phyloP scores from a whole-genome alignment of 2,113 vertebrate genomes.

The Trematocara stigmaticum region DNA sequence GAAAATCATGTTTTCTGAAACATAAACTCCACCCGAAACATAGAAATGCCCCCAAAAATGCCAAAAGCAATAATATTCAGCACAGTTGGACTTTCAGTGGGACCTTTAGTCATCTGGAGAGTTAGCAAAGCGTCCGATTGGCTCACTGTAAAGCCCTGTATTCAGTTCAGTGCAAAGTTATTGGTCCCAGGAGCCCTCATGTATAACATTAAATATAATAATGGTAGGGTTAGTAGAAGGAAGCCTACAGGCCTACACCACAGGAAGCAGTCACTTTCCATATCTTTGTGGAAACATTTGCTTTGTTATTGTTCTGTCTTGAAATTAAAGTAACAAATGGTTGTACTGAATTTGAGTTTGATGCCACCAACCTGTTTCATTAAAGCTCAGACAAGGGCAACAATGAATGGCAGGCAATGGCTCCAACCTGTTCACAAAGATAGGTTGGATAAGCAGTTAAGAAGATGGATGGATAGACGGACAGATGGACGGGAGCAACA shows the following conservation, averaged over 20 bases:
- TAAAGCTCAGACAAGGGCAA: not conserved
- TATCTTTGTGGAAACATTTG: not conserved
- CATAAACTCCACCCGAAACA: slow-evolving; percentile 13
- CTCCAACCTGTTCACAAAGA: not conserved
- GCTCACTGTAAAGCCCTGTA: not conserved
- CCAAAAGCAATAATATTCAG: not conserved
- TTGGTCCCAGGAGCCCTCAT: not conserved
- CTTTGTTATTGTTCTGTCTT: not conserved
- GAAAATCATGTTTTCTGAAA: not conserved
- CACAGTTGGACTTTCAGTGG: not conserved
- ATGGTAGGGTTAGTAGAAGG: not conserved
- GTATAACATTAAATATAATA: not conserved
- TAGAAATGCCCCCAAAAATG: not conserved
- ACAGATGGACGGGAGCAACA: not conserved
- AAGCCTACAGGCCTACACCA: not conserved
- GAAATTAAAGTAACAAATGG: not conserved
- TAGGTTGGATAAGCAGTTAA: not conserved
- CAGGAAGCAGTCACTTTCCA: not conserved
- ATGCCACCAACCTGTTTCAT: not conserved
- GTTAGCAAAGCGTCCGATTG: not conserved
- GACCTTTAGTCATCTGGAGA: not conserved
- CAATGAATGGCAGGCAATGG: not conserved
- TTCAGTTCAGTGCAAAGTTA: not conserved
- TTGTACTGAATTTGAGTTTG: not conserved
- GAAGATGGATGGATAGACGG: not conserved